phyloP scores from a whole-genome alignment of 2,888 invertebrate species.

The Heliconius ethilla region DNA sequence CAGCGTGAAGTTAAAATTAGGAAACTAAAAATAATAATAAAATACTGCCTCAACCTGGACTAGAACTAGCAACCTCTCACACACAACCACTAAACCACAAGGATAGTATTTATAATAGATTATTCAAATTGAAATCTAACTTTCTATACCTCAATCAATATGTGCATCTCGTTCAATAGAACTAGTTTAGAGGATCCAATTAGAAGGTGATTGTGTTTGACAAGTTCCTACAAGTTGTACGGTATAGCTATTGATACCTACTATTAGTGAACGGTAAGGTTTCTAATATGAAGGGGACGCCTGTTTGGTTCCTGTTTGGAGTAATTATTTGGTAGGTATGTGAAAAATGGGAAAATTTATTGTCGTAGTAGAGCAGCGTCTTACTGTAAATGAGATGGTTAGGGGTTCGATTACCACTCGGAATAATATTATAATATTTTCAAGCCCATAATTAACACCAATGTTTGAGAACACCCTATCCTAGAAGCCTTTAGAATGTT shows the following conservation, averaged over 20 bases:
- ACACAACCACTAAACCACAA: too few species aligned
- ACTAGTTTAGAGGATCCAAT: conserved; percentile 26
- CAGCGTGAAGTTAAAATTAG: too few species aligned
- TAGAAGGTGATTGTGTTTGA: conserved; percentile 21
- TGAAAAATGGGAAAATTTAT: too few species aligned
- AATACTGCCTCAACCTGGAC: background rate
- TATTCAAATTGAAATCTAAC: conserved; percentile 15
- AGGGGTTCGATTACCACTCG: too few species aligned
- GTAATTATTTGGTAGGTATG: background rate
- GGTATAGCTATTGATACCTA: background rate
- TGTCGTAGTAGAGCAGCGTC: too few species aligned
- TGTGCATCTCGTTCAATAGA: conserved; percentile 19
- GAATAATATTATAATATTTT: too few species aligned
- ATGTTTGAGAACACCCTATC: too few species aligned
- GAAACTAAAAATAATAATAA: too few species aligned
- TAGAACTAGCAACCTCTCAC: background rate
- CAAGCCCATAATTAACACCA: too few species aligned
- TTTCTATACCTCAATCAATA: conserved; percentile 22
- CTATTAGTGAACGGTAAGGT: background rate
- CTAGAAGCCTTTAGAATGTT: too few species aligned
- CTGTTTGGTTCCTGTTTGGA: background rate
- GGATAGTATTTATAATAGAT: background rate
- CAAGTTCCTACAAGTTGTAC: conserved; percentile 16
- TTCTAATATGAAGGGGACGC: background rate
- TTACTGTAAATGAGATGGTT: too few species aligned